Evolutionary conservation across 2,797 vertebrate genomes (phyloP), one percentile per base, ranked within the genome.

Genomic region (Syndactyla subalaris): DNA sequence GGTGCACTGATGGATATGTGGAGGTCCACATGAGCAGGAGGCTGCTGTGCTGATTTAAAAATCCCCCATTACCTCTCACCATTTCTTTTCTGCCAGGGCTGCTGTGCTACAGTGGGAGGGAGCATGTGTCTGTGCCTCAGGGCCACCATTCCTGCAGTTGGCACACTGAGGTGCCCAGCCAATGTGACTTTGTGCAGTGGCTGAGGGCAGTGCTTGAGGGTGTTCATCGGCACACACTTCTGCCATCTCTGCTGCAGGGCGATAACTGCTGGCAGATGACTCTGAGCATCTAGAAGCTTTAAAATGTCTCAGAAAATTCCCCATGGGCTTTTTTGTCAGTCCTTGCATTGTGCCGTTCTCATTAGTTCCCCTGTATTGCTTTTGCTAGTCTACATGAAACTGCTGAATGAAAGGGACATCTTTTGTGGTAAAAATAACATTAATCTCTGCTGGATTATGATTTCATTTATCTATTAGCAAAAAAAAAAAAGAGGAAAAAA

Each of bases 121-220:
- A 92, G 10, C 32, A 8, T 0, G 0, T 71, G 15, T 11, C 67
- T 0, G 0, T 55, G 65, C 72, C 24, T 67, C 3, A 0, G 81
- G 38, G 49, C 41, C 10, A 20, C 10, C 3, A 9, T 26, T 87
- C 23, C 61, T 67, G 32, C 13, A 26, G 16, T 0, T 2, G 22
- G 6, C 43, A 24, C 4, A 4, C 34, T n/a, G 52, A 70, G 85
- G 48, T 41, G 34, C 29, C 46, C 87, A 80, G 61, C n/a, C 65
- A 77, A 89, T 6, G 12, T 41, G 39, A 75, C 77, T 93, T 91
- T 92, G 39, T 0, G 0, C n/a, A 48, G 9, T 34, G 26, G 19
- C 82, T 83, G 34, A 79, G 43, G 41, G 20, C 3, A 1, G 13
- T 63, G 41, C 68, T 34, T 20, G 11, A 19, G 16, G 34, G 4